These are phyloP conservation scores for Ctenicera cuprea DNA, from an alignment of 2,888 invertebrate species.

Conservation along the genomic window DNA sequence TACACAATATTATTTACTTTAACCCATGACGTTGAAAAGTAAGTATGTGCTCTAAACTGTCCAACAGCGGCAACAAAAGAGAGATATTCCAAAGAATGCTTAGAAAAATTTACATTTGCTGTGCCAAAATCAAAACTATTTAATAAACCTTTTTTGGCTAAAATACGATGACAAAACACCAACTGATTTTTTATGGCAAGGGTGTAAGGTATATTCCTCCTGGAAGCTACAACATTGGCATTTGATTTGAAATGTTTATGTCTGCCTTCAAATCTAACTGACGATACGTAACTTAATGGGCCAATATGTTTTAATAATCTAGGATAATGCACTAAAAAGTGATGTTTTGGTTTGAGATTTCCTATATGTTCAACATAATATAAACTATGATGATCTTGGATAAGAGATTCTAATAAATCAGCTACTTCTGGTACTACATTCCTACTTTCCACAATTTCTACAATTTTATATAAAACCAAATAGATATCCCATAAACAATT, in stretches of 20 bases:
- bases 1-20: too few relatives aligned
- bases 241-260: slow-evolving; percentile 49
- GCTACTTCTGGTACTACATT: neutral
- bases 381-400: slow-evolving; percentile 41
- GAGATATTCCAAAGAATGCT: neutral
- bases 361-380: slow-evolving; percentile 35
- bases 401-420: slow-evolving; percentile 39
- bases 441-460: neutral
- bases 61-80: neutral
- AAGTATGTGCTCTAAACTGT: neutral
- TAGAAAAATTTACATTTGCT: too few relatives aligned
- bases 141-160: too few relatives aligned
- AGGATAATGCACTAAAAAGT: slow-evolving; percentile 53
- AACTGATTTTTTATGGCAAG: slow-evolving; percentile 28
- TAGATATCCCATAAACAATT: slow-evolving; percentile 36
- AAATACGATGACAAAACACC: slow-evolving; percentile 12
- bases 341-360: slow-evolving; percentile 52
- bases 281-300: slow-evolving; percentile 37
- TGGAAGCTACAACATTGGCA: neutral
- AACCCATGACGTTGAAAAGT: neutral
- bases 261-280: slow-evolving; percentile 50
- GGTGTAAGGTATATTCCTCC: slow-evolving; percentile 10
- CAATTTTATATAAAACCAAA: slow-evolving; percentile 3
- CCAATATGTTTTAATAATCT: slow-evolving; percentile 48
- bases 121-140: too few relatives aligned